phyloP scores from a whole-genome alignment of 2,888 invertebrate genomes.

The Cataglyphis albicans region DNA sequence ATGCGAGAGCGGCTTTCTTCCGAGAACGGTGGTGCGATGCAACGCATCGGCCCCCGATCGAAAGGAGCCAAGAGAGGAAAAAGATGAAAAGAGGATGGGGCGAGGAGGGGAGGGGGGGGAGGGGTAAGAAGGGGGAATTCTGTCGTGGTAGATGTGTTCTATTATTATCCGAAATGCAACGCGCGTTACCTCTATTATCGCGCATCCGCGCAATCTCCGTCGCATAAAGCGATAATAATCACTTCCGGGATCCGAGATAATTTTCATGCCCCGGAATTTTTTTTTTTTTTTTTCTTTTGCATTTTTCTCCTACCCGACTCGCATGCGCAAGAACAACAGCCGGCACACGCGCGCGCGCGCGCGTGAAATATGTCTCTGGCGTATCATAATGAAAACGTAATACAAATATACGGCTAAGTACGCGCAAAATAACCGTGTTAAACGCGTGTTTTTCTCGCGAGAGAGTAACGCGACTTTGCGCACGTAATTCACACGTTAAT shows the following conservation, averaged over 20 bases:
- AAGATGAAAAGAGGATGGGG: not conserved
- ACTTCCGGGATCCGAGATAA: conserved; percentile 38
- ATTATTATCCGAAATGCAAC: conserved; percentile 65
- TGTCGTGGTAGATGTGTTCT: conserved; percentile 12
- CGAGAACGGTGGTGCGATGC: conserved; percentile 62
- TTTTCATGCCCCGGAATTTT: conserved; percentile 18
- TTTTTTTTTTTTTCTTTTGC: not conserved
- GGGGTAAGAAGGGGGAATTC: not conserved
- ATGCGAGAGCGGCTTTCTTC: conserved; percentile 73
- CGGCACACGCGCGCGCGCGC: not conserved
- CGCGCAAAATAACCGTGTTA: conserved; percentile 48
- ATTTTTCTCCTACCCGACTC: not conserved
- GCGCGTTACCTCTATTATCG: conserved; percentile 38
- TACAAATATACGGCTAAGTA: conserved; percentile 48
- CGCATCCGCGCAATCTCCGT: conserved; percentile 30
- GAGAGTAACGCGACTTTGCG: conserved; percentile 12
- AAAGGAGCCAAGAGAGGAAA: not conserved
- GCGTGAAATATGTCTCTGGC: conserved; percentile 35
- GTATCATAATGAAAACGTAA: conserved; percentile 45
- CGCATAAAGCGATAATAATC: conserved; percentile 28
- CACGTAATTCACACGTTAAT: conserved; percentile 48
- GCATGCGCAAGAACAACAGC: conserved; percentile 32
- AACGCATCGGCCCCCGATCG: conserved; percentile 34
- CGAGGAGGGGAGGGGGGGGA: not conserved
- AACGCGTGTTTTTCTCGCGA: conserved; percentile 28